Conservation (phyloP, 2,797 vertebrate species). For the Mormyrus hasselquistii region DNA sequence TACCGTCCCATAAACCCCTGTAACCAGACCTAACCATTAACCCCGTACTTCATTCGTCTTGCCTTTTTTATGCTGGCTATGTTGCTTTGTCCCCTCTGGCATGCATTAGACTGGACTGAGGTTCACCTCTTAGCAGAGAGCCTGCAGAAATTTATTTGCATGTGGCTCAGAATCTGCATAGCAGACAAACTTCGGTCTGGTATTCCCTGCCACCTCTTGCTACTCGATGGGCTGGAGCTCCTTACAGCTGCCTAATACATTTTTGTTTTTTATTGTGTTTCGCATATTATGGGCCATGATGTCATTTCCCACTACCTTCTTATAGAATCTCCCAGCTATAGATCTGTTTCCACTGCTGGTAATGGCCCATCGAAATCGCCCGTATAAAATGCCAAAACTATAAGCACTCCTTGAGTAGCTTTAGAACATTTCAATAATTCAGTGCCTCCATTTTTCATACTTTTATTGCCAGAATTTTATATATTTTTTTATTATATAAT, state of each 20-base stretch:
- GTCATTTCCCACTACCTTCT: not conserved
- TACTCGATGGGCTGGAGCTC: not conserved
- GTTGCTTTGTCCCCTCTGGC: not conserved
- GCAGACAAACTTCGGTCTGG: not conserved
- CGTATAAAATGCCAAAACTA: not conserved
- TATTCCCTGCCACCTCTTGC: not conserved
- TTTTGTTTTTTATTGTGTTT: not conserved
- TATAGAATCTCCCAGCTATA: not conserved
- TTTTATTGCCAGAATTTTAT: not conserved
- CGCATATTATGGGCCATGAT: not conserved
- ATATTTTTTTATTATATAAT: not conserved
- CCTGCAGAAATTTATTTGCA: conserved; percentile 8
- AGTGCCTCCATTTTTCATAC: not conserved
- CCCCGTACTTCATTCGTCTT: not conserved
- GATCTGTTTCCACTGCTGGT: not conserved
- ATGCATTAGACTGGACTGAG: not conserved
- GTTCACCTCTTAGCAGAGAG: not conserved
- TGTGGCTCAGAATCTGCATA: conserved; percentile 15
- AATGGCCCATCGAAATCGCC: not conserved
- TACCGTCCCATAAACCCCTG: not conserved
- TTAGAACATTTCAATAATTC: not conserved
- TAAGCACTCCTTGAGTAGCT: not conserved
- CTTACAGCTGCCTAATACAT: not conserved
- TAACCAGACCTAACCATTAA: not conserved
- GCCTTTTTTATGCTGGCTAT: not conserved